phyloP scores from a whole-genome alignment of 2,888 invertebrate genomes.

The Drosophila infuscata region DNA sequence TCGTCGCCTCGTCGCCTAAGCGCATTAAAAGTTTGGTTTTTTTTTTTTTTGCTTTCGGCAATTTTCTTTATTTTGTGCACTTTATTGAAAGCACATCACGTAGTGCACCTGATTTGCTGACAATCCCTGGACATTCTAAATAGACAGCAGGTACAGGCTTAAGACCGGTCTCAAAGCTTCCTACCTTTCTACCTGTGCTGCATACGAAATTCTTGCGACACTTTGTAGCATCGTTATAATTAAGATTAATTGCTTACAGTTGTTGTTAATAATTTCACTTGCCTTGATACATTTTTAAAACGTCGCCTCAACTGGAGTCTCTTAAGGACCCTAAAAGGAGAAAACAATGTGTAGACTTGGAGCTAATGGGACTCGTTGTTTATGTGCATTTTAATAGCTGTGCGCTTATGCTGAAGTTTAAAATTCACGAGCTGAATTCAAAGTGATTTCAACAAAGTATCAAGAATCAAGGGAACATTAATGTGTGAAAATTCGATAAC shows the following conservation, averaged over 20 bases:
- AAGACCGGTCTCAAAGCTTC: conserved; percentile 39
- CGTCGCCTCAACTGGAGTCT: neutral
- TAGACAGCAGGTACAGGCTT: conserved; percentile 54
- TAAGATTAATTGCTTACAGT: conserved; percentile 72
- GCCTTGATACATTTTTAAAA: conserved; percentile 28
- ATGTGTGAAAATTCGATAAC: neutral
- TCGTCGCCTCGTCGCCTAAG: conserved; percentile 62
- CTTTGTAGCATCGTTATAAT: conserved; percentile 54
- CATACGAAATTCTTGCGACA: conserved; percentile 55
- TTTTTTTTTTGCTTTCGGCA: conserved; percentile 31
- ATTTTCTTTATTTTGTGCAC: conserved; percentile 63
- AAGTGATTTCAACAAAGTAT: neutral
- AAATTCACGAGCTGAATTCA: neutral
- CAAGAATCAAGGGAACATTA: neutral
- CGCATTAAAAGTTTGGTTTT: conserved; percentile 71
- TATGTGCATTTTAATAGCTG: neutral
- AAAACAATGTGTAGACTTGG: neutral
- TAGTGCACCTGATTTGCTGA: conserved; percentile 82
- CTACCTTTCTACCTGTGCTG: conserved; percentile 43
- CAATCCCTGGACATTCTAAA: conserved; percentile 71
- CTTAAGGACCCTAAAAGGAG: neutral
- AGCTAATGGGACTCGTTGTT: neutral
- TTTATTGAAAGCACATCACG: conserved; percentile 81
- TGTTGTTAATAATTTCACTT: conserved; percentile 27
- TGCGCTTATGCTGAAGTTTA: neutral